Percentiles rank a stretch among this genome's conserved stretches.
phyloP scores from a whole-genome alignment of 1,140 invertebrate genomes.

The Drosophila mauritiana region DNA sequence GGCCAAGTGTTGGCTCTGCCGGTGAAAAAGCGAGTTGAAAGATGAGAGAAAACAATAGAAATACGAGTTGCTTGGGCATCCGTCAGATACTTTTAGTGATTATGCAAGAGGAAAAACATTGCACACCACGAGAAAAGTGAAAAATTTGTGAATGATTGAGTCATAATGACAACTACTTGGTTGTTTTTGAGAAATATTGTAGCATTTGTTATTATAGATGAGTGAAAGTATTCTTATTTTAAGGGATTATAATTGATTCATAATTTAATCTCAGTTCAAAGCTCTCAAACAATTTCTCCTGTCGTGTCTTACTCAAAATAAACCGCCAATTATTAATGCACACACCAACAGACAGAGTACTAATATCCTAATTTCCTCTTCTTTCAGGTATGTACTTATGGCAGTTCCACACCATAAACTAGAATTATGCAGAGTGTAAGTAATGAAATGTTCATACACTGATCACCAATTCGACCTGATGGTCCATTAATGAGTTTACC shows the following conservation, averaged over 20 bases:
- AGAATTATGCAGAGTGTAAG: constrained; percentile 34
- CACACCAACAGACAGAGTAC: constrained; percentile 8
- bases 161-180: neutral
- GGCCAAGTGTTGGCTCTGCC: constrained; percentile 36
- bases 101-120: constrained; percentile 22
- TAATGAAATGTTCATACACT: constrained; percentile 41
- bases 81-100: constrained; percentile 23
- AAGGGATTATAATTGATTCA: neutral
- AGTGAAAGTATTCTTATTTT: neutral
- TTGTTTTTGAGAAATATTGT: neutral
- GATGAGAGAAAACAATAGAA: constrained; percentile 25
- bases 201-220: neutral
- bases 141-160: constrained; percentile 11
- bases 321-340: neutral
- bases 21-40: constrained; percentile 2
- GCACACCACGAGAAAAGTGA: constrained; percentile 14
- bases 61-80: constrained; percentile 8
- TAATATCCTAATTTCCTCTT: constrained; percentile 33
- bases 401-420: constrained; percentile 14
- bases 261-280: too few species aligned
- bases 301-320: too few species aligned
- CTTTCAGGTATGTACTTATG: constrained; percentile 60
- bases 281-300: too few species aligned
- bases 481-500: constrained; percentile 36
- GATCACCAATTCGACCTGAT: constrained; percentile 44